phyloP scores from a whole-genome alignment of 92 coral and sea anemone species.

The Epizoanthus illoricatus region DNA sequence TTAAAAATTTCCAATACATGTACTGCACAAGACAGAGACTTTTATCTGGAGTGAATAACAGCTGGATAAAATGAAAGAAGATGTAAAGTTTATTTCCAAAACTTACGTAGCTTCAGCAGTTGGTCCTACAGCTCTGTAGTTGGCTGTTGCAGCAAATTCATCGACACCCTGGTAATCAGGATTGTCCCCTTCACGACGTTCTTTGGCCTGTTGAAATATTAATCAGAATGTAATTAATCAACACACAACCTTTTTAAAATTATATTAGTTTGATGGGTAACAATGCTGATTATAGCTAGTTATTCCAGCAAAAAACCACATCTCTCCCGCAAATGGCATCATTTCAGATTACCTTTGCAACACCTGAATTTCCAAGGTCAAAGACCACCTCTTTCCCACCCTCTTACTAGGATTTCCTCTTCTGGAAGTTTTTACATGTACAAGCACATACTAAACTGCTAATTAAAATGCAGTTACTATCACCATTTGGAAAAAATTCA shows the following conservation, averaged over 20 bases:
- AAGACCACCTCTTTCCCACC: too few species aligned
- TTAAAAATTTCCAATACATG: too few species aligned
- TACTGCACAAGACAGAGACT: too few species aligned
- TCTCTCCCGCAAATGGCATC: too few species aligned
- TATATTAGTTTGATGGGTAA: not conserved
- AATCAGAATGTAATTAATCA: not conserved
- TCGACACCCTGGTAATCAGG: conserved; percentile 97
- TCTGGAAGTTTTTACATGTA: too few species aligned
- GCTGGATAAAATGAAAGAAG: not conserved
- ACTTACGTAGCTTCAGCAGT: conserved; percentile 95
- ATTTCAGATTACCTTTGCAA: too few species aligned
- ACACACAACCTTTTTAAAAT: not conserved
- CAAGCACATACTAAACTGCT: too few species aligned
- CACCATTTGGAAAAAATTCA: too few species aligned
- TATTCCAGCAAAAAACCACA: not conserved
- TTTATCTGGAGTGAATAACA: too few species aligned
- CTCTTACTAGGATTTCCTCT: too few species aligned
- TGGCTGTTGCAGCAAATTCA: conserved; percentile 86
- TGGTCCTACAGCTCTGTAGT: conserved; percentile 98
- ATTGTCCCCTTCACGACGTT: conserved; percentile 90
- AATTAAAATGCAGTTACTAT: too few species aligned
- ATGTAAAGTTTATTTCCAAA: not conserved
- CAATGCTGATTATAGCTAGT: not conserved
- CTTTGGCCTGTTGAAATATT: conserved; percentile 74
- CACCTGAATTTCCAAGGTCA: too few species aligned